Base-by-base conservation (phyloP, 2,888 invertebrate genomes). In the Spialia ferax region DNA sequence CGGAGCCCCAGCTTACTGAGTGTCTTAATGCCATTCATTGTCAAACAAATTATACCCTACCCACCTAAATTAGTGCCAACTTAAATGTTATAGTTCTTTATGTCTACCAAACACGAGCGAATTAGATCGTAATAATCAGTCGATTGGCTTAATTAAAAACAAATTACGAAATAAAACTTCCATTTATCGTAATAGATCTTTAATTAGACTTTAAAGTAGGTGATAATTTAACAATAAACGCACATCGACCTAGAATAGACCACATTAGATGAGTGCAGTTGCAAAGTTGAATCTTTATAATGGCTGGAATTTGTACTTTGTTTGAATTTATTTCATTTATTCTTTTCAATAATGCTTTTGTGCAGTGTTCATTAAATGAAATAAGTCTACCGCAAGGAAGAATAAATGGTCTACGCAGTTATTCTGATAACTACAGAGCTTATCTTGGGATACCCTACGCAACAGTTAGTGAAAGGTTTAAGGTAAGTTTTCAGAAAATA, bases 371-470 rank as follows among this genome's bases (percentile, higher is more conserved):
- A 13, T 54, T 67, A 69, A 54, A 63, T 50, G 64, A 55, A 63
- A 68, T 73, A 20, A 64, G 38, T 38, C 45, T 74, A 18, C 55
- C 66, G 7, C 81, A 81, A 73, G 81, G 81, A 13, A 76, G 38
- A 22, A 54, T 73, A 42, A 68, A 23, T n/a, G 73, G 73, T 18
- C 1, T 48, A 32, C 45, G 29, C 6, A 65, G 54, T 78, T 59
- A n/a, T 18, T 32, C 60, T 0, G 69, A 70, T 0, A 71, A 70
- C 2, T 77, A 77, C 67, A 71, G 65, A 64, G 67, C 62, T 2
- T 81, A 73, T 70, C 74, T 78, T 18, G 80, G 79, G 54, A 73
- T 81, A 72, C 80, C 81, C 1, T 81, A 79, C 38, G 79, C 81
- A 18, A 65, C 73, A n/a, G 73, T 77, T 5, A 66, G 35, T n/a